Percentiles rank a stretch among this genome's conserved stretches.
Evolutionary conservation across 2,113 vertebrate species (phyloP).

Genomic region (Rhinogobius similis): DNA sequence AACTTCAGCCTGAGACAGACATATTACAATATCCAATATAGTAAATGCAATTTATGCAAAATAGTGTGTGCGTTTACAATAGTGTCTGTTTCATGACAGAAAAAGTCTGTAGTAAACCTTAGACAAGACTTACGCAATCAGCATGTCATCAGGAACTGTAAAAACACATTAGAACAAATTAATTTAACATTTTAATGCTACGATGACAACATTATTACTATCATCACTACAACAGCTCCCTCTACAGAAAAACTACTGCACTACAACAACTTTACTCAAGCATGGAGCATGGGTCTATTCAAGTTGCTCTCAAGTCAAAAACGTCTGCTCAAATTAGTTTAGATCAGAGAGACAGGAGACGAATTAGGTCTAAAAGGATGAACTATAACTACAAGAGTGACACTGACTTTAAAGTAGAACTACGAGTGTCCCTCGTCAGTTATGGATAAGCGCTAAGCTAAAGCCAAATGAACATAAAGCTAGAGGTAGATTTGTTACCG

Average conservation of each 20-base stretch:
- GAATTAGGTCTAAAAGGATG: background rate
- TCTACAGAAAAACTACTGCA: background rate
- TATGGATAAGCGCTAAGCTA: too few relatives aligned
- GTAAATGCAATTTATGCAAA: too few relatives aligned
- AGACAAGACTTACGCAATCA: conserved; percentile 94
- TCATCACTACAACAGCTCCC: conserved; percentile 6
- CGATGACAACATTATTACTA: too few relatives aligned
- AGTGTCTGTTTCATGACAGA: too few relatives aligned
- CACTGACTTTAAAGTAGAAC: background rate
- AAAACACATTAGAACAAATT: conserved; percentile 12
- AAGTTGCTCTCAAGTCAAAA: background rate
- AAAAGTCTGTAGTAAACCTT: too few relatives aligned
- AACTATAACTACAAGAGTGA: background rate
- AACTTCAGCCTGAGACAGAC: conserved; percentile 83
- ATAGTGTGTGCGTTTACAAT: too few relatives aligned
- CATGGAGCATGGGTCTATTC: too few relatives aligned
- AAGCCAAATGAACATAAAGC: too few relatives aligned
- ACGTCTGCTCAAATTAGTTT: background rate
- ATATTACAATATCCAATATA: too few relatives aligned
- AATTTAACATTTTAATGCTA: too few relatives aligned
- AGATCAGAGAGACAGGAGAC: background rate
- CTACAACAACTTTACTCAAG: background rate
- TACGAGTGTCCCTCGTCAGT: too few relatives aligned
- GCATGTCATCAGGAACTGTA: conserved; percentile 90
- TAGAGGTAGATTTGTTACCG: background rate